Evolutionary conservation across 2,888 invertebrate species (phyloP).

Genomic region (Tachina lurida): DNA sequence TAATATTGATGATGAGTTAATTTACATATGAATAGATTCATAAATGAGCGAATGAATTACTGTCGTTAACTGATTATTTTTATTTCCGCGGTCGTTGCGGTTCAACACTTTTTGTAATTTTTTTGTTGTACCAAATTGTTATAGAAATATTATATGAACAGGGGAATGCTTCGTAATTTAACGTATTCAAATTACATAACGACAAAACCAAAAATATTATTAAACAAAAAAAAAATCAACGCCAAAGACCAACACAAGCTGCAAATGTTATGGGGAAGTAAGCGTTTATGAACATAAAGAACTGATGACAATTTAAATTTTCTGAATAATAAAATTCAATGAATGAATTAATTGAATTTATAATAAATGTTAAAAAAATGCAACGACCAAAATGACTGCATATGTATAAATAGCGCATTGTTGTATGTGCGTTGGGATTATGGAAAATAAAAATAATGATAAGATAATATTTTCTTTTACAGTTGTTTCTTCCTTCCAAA

Average conservation of each 20-base stretch:
- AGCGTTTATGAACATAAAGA: constrained; percentile 69
- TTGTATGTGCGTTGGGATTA: constrained; percentile 30
- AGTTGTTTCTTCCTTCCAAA: neutral
- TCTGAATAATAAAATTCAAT: constrained; percentile 71
- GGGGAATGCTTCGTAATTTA: constrained; percentile 10
- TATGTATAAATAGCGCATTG: constrained; percentile 5
- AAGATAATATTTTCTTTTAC: constrained; percentile 34
- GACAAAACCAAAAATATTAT: constrained; percentile 37
- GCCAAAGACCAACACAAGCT: constrained; percentile 34
- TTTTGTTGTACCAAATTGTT: constrained; percentile 7
- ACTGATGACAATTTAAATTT: constrained; percentile 70
- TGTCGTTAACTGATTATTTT: constrained; percentile 64
- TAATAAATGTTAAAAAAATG: constrained; percentile 65
- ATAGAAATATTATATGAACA: constrained; percentile 43
- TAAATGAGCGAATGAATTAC: constrained; percentile 63
- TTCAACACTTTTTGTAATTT: constrained; percentile 58
- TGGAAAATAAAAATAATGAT: constrained; percentile 52
- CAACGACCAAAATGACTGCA: constrained; percentile 5
- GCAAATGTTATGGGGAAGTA: constrained; percentile 69
- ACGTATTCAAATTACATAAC: constrained; percentile 54
- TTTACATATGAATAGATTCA: constrained; percentile 68
- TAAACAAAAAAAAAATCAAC: constrained; percentile 14
- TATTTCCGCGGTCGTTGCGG: constrained; percentile 67
- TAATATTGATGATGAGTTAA: constrained; percentile 53
- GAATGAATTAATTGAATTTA: constrained; percentile 69